Evolutionary conservation across 2,113 vertebrate species (phyloP).

Genomic region (Ramphastos sulfuratus): DNA sequence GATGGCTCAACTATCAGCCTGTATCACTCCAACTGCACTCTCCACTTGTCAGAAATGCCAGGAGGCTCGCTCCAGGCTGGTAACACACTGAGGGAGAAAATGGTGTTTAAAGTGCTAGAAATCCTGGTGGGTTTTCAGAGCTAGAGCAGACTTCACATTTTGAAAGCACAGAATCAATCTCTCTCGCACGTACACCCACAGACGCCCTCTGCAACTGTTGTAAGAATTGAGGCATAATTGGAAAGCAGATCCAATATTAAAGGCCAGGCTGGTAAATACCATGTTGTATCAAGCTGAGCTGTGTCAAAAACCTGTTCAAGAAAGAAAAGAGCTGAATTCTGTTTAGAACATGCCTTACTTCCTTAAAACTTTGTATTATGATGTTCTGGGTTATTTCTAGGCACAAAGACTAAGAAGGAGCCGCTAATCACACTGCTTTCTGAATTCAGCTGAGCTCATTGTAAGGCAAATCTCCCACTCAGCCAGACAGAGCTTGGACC

Average conservation of each 20-base stretch:
- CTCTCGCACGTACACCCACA: conserved; percentile 40
- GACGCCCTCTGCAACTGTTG: conserved; percentile 53
- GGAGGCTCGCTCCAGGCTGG: not conserved
- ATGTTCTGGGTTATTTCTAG: conserved; percentile 5
- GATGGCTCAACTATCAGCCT: not conserved
- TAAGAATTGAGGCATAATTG: conserved; percentile 57
- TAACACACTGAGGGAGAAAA: not conserved
- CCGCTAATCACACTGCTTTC: not conserved
- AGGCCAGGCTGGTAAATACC: conserved; percentile 59
- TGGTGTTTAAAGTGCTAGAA: conserved; percentile 50
- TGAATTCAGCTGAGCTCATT: not conserved
- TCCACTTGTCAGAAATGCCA: not conserved
- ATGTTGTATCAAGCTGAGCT: conserved; percentile 32
- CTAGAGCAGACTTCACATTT: conserved; percentile 54
- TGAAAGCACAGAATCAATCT: conserved; percentile 62
- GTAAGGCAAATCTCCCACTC: not conserved
- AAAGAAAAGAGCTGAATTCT: not conserved
- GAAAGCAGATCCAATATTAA: conserved; percentile 51
- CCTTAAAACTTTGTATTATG: not conserved
- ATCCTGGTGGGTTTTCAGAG: conserved; percentile 46
- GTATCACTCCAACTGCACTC: not conserved
- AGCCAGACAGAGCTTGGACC: rapidly evolving
- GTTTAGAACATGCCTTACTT: not conserved
- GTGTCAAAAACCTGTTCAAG: conserved; percentile 39
- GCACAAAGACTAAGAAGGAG: not conserved